Evolutionary conservation across 2,888 invertebrate species (phyloP), one percentile per base, ranked within the genome.

Genomic region (Dasysyrphus albostriatus): DNA sequence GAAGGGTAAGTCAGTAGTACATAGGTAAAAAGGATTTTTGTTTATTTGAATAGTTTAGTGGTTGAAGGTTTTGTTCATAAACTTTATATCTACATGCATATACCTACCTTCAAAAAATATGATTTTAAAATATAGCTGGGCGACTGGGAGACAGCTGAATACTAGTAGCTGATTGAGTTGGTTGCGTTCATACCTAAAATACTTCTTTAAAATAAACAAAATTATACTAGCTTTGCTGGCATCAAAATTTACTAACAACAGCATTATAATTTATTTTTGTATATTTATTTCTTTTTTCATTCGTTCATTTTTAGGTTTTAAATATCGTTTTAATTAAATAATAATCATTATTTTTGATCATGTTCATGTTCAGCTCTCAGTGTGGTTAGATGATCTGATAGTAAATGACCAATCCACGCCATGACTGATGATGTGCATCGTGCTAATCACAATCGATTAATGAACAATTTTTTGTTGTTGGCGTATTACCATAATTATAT

Each of bases 1-100:
- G 91, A 92, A 91, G 89, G 92, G 92, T 92, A 84, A 89, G 92
- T 92, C 83, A 89, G 89, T 82, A 29, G 32, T 37, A 16, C 24
- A 24, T 24, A 24, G 16, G 5, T n/a, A 19, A 19, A n/a, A 3
- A 24, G 39, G 24, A 12, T 12, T 39, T 12, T 42, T 9, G 12
- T 24, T 34, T 51, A n/a, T 37, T 32, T 16, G 12, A n/a, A 69
- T 69, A 69, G 69, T 42, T 69, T 32, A 67, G 54, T 69, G 69
- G 69, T 69, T 69, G 39, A 69, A 69, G 69, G 69, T 69, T 69
- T 69, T 69, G 69, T 69, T 69, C 69, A 54, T 37, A 19, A 65
- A 49, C 29, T 44, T 44, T 34, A 69, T n/a, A 39, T 37, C 42
- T 75, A 80, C 42, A 10, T 75, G 16, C n/a, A 2, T 76, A 24